Evolutionary conservation across 2,888 invertebrate species (phyloP).

Genomic region (Drosophila tripunctata): DNA sequence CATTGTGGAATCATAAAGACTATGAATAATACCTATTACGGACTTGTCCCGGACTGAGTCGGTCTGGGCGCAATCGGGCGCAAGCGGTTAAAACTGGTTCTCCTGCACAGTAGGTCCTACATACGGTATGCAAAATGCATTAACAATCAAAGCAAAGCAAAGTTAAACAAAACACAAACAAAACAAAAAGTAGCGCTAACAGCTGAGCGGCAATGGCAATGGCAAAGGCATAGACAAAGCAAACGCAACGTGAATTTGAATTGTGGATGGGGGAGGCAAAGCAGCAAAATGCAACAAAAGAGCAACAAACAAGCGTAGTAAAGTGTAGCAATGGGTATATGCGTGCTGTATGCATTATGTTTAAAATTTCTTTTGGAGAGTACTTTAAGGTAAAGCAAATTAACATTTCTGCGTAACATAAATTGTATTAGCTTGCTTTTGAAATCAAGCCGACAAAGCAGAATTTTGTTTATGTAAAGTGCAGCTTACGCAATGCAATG

Average conservation of each 20-base stretch:
- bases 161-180: slow-evolving; percentile 16
- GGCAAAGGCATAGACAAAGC: slow-evolving; percentile 29
- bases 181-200: slow-evolving; percentile 31
- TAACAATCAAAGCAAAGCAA: slow-evolving; percentile 15
- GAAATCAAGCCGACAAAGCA: too few species aligned
- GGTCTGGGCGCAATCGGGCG: not conserved
- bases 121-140: slow-evolving; percentile 47
- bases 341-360: not conserved
- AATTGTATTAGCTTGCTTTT: too few species aligned
- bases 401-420: too few species aligned
- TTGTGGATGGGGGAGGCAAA: not conserved
- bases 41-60: not conserved
- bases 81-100: slow-evolving; percentile 32
- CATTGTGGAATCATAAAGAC: slow-evolving; percentile 19
- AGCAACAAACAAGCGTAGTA: not conserved
- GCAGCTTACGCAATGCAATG: not conserved
- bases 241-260: slow-evolving; percentile 21
- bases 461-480: not conserved
- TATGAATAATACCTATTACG: slow-evolving; percentile 20
- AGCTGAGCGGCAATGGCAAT: slow-evolving; percentile 48
- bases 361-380: too few species aligned
- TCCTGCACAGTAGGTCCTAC: slow-evolving; percentile 10
- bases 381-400: not conserved
- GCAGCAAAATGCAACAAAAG: slow-evolving; percentile 5
- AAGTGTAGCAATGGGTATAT: not conserved